phyloP scores from a whole-genome alignment of 2,113 vertebrate genomes.

The Leptosomus discolor region DNA sequence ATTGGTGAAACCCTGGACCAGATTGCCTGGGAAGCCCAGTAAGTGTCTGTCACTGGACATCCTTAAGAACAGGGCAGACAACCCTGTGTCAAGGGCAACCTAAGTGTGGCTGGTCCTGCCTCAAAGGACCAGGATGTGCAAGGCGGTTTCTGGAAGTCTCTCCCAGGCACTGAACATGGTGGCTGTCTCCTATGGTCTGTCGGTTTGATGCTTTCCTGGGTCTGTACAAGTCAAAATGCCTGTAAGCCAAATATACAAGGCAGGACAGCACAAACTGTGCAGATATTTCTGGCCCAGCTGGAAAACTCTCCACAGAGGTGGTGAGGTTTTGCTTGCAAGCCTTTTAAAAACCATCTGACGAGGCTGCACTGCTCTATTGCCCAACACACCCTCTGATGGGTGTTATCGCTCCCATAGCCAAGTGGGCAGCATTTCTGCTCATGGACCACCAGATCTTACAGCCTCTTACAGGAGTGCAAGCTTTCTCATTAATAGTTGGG shows the following conservation, averaged over 20 bases:
- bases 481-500: neutral
- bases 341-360: fast-evolving
- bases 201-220: neutral
- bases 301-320: neutral
- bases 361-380: neutral
- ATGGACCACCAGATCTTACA: neutral
- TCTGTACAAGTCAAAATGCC: neutral
- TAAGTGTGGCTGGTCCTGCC: neutral
- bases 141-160: neutral
- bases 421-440: neutral
- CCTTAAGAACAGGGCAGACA: neutral
- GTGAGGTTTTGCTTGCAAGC: neutral
- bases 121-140: fast-evolving
- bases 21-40: neutral
- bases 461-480: neutral
- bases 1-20: neutral
- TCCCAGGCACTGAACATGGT: neutral
- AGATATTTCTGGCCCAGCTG: neutral
- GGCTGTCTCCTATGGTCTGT: neutral
- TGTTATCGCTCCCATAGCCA: neutral
- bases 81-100: too few species aligned
- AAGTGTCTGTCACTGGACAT: neutral
- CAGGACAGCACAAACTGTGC: neutral
- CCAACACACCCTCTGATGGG: neutral
- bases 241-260: neutral